Percentiles rank a stretch among this genome's conserved stretches.
Conservation (phyloP, 2,888 invertebrate genomes). For the Cenopis cana region DNA sequence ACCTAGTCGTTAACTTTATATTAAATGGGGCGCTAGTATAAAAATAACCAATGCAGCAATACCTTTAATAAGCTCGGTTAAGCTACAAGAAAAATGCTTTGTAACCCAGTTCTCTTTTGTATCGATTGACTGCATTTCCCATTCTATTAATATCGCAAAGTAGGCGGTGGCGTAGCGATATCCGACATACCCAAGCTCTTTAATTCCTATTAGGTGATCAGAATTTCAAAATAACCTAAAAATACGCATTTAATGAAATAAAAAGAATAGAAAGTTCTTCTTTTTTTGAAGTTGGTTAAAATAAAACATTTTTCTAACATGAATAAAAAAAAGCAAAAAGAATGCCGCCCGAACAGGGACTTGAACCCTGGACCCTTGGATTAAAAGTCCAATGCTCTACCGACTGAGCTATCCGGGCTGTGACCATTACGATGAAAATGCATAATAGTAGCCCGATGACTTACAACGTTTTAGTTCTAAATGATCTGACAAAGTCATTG, state of each 20-base stretch:
- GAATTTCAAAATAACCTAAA: neutral
- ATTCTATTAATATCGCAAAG: slow-evolving; percentile 26
- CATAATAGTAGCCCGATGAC: slow-evolving; percentile 28
- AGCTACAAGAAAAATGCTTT: slow-evolving; percentile 1
- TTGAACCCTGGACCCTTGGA: slow-evolving; percentile 86
- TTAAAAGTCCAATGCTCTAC: slow-evolving; percentile 86
- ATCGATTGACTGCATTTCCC: slow-evolving; percentile 30
- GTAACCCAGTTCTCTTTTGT: slow-evolving; percentile 25
- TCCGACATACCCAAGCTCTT: slow-evolving; percentile 5
- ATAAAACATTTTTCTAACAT: neutral
- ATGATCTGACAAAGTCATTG: neutral
- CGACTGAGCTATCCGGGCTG: slow-evolving; percentile 86
- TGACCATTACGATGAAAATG: slow-evolving; percentile 45
- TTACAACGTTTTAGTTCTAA: slow-evolving; percentile 19
- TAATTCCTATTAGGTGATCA: neutral
- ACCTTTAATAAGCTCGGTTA: neutral
- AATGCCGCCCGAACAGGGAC: slow-evolving; percentile 83
- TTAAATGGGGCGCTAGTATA: neutral
- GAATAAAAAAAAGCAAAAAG: slow-evolving; percentile 34
- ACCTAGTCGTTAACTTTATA: neutral
- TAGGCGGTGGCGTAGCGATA: slow-evolving; percentile 8
- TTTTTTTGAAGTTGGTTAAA: neutral
- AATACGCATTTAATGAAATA: neutral
- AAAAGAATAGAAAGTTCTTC: neutral
- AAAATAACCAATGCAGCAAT: too few species aligned